Base-by-base conservation (phyloP, 2,113 vertebrate genomes). In the Callocephalon fimbriatum region DNA sequence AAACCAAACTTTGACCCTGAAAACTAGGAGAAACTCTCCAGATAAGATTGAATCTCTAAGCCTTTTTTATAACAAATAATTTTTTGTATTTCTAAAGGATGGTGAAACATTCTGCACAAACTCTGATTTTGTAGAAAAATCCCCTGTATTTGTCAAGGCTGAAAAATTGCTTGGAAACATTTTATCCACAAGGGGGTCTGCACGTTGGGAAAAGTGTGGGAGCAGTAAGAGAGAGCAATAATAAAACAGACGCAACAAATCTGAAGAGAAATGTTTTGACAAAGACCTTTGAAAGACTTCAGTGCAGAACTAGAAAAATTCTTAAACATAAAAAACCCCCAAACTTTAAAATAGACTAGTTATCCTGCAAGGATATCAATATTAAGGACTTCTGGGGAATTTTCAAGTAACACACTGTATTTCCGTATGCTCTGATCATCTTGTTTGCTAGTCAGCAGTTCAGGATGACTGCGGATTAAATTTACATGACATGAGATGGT, bases 151-250 rank as follows among this genome's bases (percentile, higher is more conserved):
- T 76, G 8, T 58, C 26, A 86, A 66, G 38, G 37, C 15, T 83
- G 67, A 80, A 92, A 92, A 86, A 66, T 71, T 92, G 20, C 35
- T 76, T 68, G 53, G n/a, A 84, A 73, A 62, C 6, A 15, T 79
- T 89, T 91, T 68, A 62, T 59, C 72, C 32, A 8, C 18, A 44
- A 65, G 14, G 29, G 1, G 6, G 7, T 66, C 32, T 80, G 10
- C 2, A 7, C 0, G 0, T 8, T 82, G 72, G 21, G 38, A 11
- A 10, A 76, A 78, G 32, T 29, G 54, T 73, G 23, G 77, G 35
- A 67, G 20, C 35, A 62, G 27, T 62, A 74, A 83, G 21, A 61
- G 16, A 62, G 19, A 45, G 32, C 14, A 94, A 54, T 18, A 82
- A 48, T 31, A 54, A 80, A 73, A 11, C 20, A 80, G 40, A 38